Evolutionary conservation across 2,113 vertebrate species (phyloP).

Genomic region (Ophiodon elongatus): DNA sequence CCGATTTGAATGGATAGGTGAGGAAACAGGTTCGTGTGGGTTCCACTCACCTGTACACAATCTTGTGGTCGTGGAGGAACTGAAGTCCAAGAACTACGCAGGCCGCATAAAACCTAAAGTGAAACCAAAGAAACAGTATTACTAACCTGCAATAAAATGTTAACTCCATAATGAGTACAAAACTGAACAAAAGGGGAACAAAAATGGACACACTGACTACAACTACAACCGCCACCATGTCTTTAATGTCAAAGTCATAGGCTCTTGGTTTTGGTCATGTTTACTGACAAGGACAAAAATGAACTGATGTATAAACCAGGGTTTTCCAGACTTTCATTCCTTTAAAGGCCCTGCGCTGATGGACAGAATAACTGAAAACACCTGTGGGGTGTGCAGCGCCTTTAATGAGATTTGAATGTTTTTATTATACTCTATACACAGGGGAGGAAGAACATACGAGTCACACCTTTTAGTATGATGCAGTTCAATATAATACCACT

Average conservation of each 20-base stretch:
- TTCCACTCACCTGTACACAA: slow-evolving; percentile 94
- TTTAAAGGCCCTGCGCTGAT: neutral
- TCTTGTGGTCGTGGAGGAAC: slow-evolving; percentile 98
- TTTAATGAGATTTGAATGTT: neutral
- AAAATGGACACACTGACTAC: neutral
- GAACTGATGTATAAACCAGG: too few species aligned
- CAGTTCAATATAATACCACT: neutral
- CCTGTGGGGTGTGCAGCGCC: neutral
- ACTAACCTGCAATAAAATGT: neutral
- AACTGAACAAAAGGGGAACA: neutral
- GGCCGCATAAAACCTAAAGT: slow-evolving; percentile 93
- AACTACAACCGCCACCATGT: neutral
- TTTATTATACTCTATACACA: neutral
- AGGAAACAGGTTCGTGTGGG: neutral
- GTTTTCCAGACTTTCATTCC: neutral
- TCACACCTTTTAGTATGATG: neutral
- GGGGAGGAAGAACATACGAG: neutral
- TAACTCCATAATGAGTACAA: neutral
- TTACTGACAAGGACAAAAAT: neutral
- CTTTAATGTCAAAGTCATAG: neutral
- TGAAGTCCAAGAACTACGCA: slow-evolving; percentile 98
- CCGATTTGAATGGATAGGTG: neutral
- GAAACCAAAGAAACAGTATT: slow-evolving; percentile 25
- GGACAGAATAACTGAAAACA: neutral
- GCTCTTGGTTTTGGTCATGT: neutral